phyloP scores from a whole-genome alignment of 1,140 invertebrate species.

The Camponotus vicinus region DNA sequence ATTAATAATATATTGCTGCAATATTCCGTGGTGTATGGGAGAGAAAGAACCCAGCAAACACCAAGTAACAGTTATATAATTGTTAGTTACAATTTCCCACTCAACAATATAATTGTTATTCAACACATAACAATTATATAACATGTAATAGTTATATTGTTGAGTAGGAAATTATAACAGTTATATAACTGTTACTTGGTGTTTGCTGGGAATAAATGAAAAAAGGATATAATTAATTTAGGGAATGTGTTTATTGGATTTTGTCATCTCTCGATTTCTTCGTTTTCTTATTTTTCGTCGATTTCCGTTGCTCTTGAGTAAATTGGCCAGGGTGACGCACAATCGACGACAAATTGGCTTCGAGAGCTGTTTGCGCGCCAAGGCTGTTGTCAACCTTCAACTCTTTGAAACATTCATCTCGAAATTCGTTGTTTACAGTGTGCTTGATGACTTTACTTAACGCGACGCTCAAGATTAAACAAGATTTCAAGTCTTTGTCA shows the following conservation, averaged over 20 bases:
- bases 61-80: too few relatives aligned
- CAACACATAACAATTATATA: too few relatives aligned
- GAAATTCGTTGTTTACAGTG: conserved; percentile 76
- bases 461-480: conserved; percentile 73
- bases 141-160: too few relatives aligned
- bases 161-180: too few relatives aligned
- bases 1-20: too few relatives aligned
- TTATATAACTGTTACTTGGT: too few relatives aligned
- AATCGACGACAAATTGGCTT: conserved; percentile 66
- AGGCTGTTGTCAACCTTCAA: conserved; percentile 64
- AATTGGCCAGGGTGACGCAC: background rate
- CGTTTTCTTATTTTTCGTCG: background rate
- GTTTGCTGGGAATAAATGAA: too few relatives aligned
- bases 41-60: too few relatives aligned
- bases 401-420: conserved; percentile 70
- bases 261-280: background rate
- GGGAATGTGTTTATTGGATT: background rate
- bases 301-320: background rate
- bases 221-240: too few relatives aligned
- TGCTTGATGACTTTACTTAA: conserved; percentile 74
- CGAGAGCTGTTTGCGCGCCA: conserved; percentile 63
- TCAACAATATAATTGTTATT: too few relatives aligned
- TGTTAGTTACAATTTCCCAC: too few relatives aligned
- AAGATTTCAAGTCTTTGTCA: conserved; percentile 68
- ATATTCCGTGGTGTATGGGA: too few relatives aligned